A percentile compares a stretch with the other conserved stretches of the same genome.
Conservation (phyloP, 2,888 invertebrate species). For the Spilarctia lutea region DNA sequence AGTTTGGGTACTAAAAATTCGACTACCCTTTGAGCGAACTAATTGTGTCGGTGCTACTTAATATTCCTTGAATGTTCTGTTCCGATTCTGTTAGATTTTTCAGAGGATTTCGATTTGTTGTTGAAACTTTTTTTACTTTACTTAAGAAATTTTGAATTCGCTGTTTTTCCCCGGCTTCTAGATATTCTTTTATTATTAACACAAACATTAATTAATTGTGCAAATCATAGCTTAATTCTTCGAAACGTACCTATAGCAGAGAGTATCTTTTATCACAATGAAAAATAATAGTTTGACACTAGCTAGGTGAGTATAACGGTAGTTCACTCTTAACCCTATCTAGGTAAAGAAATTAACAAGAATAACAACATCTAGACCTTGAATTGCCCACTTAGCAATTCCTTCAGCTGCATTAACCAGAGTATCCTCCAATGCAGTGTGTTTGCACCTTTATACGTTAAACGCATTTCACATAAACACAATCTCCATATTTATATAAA, state of each 20-base stretch:
- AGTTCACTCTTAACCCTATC: too few relatives aligned
- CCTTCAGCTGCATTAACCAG: not conserved
- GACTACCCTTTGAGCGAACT: constrained; percentile 52
- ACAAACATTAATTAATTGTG: too few relatives aligned
- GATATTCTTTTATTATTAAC: too few relatives aligned
- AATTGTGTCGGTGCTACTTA: constrained; percentile 76
- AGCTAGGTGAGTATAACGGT: too few relatives aligned
- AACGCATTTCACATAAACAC: constrained; percentile 12
- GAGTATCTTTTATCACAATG: too few relatives aligned
- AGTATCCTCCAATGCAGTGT: not conserved
- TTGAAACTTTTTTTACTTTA: not conserved
- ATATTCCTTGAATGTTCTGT: constrained; percentile 70
- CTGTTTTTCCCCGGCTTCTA: not conserved
- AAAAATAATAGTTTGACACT: too few relatives aligned
- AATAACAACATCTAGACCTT: not conserved
- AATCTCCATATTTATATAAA: constrained; percentile 39
- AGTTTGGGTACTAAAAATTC: constrained; percentile 52
- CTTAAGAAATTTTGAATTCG: not conserved
- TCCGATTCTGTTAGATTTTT: constrained; percentile 55
- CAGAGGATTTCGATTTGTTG: constrained; percentile 12
- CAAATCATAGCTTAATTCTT: too few relatives aligned
- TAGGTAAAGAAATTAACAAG: too few relatives aligned
- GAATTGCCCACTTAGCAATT: not conserved
- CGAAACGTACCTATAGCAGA: too few relatives aligned
- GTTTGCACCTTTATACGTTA: not conserved